phyloP scores from a whole-genome alignment of 2,797 vertebrate species.

The Anomalospiza imberbis region DNA sequence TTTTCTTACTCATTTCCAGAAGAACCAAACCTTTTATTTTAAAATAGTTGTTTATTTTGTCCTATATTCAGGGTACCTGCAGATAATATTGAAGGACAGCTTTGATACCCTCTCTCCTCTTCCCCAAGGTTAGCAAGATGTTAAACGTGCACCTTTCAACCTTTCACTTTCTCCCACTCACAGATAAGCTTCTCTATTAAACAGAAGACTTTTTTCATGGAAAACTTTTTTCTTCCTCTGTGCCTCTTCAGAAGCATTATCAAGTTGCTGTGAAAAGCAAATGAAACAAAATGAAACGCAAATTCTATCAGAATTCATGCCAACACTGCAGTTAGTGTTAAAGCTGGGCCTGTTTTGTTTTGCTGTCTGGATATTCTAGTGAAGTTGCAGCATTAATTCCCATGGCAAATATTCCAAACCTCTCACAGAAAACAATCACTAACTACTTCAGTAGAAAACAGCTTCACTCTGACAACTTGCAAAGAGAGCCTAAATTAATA shows the following conservation, averaged over 20 bases:
- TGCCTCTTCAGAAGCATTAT: not conserved
- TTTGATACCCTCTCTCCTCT: not conserved
- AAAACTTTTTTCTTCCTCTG: not conserved
- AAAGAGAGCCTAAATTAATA: not conserved
- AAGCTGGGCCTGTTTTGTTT: not conserved
- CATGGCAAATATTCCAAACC: not conserved
- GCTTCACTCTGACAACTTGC: not conserved
- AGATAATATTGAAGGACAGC: not conserved
- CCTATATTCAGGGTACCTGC: not conserved
- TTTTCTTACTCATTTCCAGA: not conserved
- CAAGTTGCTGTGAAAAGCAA: not conserved
- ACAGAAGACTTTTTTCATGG: accelerated
- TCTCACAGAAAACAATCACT: not conserved
- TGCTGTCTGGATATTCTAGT: not conserved
- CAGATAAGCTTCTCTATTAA: not conserved
- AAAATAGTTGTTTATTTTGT: not conserved
- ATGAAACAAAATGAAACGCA: not conserved
- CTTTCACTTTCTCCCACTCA: not conserved
- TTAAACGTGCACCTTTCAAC: not conserved
- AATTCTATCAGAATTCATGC: not conserved
- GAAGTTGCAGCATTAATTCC: not conserved
- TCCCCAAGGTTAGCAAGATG: not conserved
- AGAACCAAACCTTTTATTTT: not conserved
- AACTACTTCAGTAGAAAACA: not conserved
- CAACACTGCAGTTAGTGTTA: not conserved